These are phyloP conservation scores for Bursaphelenchus okinawaensis DNA, from an alignment of 2,888 invertebrate species.

Conservation along the genomic window DNA sequence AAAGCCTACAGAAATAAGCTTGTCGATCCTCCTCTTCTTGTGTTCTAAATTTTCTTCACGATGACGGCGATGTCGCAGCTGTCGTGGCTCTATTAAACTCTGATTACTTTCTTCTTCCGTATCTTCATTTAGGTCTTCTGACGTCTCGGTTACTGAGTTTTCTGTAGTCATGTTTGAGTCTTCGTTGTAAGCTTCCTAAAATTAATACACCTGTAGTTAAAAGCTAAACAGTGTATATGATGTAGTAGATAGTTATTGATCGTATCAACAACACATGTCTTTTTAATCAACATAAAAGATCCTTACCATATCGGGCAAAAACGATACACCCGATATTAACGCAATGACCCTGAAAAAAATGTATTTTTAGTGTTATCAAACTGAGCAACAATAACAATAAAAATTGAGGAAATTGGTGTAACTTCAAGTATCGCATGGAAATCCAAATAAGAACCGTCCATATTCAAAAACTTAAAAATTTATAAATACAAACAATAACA, in stretches of 20 bases:
- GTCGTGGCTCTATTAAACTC: neutral
- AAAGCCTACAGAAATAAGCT: neutral
- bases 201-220: neutral
- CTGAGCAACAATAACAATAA: too few species aligned
- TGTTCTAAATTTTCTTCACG: neutral
- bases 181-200: neutral
- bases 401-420: too few species aligned
- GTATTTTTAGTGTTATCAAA: too few species aligned
- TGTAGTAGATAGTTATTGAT: too few species aligned
- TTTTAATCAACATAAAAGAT: too few species aligned
- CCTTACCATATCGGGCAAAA: too few species aligned
- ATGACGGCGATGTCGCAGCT: neutral
- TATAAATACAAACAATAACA: slow-evolving; percentile 2
- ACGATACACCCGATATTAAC: too few species aligned
- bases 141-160: neutral
- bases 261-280: too few species aligned
- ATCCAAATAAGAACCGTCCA: too few species aligned
- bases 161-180: slow-evolving; percentile 3
- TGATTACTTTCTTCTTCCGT: neutral
- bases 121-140: neutral
- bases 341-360: too few species aligned
- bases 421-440: too few species aligned
- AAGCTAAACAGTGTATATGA: too few species aligned
- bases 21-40: neutral
- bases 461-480: neutral